Evolutionary conservation across 2,113 vertebrate genomes (phyloP).

Genomic region (Austrofundulus limnaeus): DNA sequence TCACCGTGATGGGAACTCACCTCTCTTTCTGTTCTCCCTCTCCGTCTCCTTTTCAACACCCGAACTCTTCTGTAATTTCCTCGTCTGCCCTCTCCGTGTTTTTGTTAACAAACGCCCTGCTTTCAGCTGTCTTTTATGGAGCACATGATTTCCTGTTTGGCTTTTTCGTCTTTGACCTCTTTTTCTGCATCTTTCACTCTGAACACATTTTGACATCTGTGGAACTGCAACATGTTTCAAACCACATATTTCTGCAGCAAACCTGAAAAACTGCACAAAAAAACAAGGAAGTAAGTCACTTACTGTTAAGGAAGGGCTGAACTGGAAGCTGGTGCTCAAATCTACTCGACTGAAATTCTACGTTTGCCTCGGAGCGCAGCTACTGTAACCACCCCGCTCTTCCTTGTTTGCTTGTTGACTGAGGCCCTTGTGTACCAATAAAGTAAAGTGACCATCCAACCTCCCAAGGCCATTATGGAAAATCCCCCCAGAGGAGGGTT

Average conservation of each 20-base stretch:
- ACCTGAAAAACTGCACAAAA: neutral
- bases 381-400: conserved; percentile 29
- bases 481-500: conserved; percentile 23
- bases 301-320: neutral
- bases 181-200: neutral
- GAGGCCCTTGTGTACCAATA: conserved; percentile 49
- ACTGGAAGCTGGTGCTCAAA: too few species aligned
- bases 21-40: conserved; percentile 10
- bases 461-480: conserved; percentile 23
- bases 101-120: conserved; percentile 11
- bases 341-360: neutral
- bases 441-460: conserved; percentile 21
- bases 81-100: conserved; percentile 15
- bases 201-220: neutral
- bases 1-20: conserved; percentile 9
- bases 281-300: conserved; percentile 34
- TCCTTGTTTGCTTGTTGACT: conserved; percentile 28
- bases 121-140: conserved; percentile 7
- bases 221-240: neutral
- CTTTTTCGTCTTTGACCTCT: neutral
- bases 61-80: conserved; percentile 1
- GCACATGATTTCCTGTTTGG: neutral
- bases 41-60: conserved; percentile 8
- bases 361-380: neutral
- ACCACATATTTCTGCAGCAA: conserved; percentile 10